phyloP scores from a whole-genome alignment of 2,113 vertebrate genomes.

The Anseranas semipalmata region DNA sequence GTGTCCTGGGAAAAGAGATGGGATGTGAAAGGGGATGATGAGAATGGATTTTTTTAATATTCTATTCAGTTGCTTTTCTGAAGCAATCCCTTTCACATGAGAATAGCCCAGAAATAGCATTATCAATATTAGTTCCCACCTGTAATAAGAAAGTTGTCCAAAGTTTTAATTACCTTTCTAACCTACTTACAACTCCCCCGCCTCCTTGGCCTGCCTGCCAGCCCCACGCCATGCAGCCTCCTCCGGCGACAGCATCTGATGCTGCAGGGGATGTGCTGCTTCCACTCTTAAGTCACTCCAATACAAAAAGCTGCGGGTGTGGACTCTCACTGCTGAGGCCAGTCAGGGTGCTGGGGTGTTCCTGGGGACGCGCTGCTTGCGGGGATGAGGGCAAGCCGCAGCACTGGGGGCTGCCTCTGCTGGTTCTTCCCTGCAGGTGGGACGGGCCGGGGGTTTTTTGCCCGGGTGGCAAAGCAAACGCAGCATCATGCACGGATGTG shows the following conservation, averaged over 20 bases:
- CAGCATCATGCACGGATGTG: no score
- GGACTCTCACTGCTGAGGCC: background rate
- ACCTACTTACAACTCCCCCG: background rate
- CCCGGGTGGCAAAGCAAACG: no score
- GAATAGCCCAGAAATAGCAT: background rate
- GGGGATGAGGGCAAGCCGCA: no score
- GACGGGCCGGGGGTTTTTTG: no score
- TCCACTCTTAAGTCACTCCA: no score
- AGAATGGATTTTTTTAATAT: slow-evolving; percentile 1
- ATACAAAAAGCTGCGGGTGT: background rate
- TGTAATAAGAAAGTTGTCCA: background rate
- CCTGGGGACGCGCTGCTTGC: no score
- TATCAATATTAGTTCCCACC: background rate
- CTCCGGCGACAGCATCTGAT: background rate
- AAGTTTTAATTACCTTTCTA: background rate
- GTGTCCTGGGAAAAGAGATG: background rate
- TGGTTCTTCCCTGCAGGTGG: no score
- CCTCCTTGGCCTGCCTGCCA: background rate
- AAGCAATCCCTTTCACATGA: background rate
- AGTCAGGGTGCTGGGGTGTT: background rate
- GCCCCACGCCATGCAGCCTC: background rate
- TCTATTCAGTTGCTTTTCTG: background rate
- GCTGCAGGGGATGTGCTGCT: background rate
- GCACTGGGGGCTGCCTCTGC: no score
- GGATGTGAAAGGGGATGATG: background rate